phyloP scores from a whole-genome alignment of 2,888 invertebrate species.

The Rapana venosa region DNA sequence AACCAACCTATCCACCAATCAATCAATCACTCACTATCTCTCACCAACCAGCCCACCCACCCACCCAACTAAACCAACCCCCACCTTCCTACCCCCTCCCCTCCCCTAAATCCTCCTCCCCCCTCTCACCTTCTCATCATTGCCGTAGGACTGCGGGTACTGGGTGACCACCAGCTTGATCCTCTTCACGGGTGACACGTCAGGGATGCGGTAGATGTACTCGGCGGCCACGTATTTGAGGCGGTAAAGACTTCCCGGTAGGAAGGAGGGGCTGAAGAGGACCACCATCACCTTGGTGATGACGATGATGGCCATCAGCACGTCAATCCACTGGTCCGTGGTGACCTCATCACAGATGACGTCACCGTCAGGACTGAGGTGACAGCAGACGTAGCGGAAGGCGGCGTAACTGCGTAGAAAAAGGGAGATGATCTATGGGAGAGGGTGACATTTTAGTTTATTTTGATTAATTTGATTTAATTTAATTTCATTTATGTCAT shows the following conservation, averaged over 20 bases:
- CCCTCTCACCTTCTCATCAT: constrained; percentile 33
- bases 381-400: constrained; percentile 48
- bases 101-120: background rate
- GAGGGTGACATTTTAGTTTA: too few relatives aligned
- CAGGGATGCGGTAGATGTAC: constrained; percentile 42
- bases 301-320: constrained; percentile 59
- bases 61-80: background rate
- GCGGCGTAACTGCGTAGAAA: constrained; percentile 34
- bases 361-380: constrained; percentile 15
- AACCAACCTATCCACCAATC: too few relatives aligned
- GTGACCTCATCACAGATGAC: constrained; percentile 39
- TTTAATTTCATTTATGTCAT: too few relatives aligned
- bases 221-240: constrained; percentile 38
- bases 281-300: constrained; percentile 66
- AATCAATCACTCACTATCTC: too few relatives aligned
- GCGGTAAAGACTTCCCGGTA: constrained; percentile 63
- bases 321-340: constrained; percentile 45
- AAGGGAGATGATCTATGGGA: background rate
- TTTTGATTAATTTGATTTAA: too few relatives aligned
- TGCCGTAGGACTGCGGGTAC: constrained; percentile 47
- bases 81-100: background rate
- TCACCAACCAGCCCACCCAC: background rate
- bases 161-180: constrained; percentile 49
- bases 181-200: constrained; percentile 9
- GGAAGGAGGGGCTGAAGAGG: constrained; percentile 64